Evolutionary conservation across 1,140 invertebrate genomes (phyloP).

Genomic region (Drosophila trapezifrons): DNA sequence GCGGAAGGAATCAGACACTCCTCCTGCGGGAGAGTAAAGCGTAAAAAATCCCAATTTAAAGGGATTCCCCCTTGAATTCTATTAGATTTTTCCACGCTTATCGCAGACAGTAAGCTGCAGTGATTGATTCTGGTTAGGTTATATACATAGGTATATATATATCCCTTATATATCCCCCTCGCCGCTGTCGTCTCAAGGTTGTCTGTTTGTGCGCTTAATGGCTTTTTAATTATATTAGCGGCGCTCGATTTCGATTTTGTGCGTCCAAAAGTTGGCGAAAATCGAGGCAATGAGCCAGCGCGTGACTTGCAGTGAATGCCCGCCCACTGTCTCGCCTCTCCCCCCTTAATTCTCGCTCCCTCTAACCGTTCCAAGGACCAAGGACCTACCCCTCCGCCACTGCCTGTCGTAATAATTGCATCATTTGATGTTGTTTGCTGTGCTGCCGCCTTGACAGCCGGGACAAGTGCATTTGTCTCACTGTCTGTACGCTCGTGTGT

Average conservation of each 20-base stretch:
- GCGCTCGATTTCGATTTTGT: slow-evolving; percentile 62
- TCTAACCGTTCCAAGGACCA: background rate
- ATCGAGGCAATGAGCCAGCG: slow-evolving; percentile 16
- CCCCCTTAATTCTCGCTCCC: background rate
- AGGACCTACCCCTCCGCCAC: background rate
- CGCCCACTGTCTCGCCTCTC: background rate
- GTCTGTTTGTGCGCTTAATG: slow-evolving; percentile 68
- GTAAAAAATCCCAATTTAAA: slow-evolving; percentile 12
- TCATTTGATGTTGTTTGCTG: slow-evolving; percentile 75
- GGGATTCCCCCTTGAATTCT: slow-evolving; percentile 1
- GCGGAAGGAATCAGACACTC: background rate
- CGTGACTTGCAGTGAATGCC: slow-evolving; percentile 29
- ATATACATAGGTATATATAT: background rate
- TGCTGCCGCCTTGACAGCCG: slow-evolving; percentile 47
- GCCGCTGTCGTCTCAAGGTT: slow-evolving; percentile 60
- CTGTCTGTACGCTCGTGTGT: slow-evolving; percentile 11
- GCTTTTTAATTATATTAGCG: slow-evolving; percentile 81
- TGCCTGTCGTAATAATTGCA: slow-evolving; percentile 66
- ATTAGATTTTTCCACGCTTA: slow-evolving; percentile 12
- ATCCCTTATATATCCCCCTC: background rate
- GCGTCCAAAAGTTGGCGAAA: slow-evolving; percentile 32
- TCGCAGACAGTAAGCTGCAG: slow-evolving; percentile 6
- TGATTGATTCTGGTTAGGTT: slow-evolving; percentile 33
- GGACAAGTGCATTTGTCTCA: slow-evolving; percentile 59
- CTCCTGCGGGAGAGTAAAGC: background rate